These are phyloP conservation scores for Rotaria socialis DNA, from an alignment of 2,888 invertebrate species.

Conservation along the genomic window DNA sequence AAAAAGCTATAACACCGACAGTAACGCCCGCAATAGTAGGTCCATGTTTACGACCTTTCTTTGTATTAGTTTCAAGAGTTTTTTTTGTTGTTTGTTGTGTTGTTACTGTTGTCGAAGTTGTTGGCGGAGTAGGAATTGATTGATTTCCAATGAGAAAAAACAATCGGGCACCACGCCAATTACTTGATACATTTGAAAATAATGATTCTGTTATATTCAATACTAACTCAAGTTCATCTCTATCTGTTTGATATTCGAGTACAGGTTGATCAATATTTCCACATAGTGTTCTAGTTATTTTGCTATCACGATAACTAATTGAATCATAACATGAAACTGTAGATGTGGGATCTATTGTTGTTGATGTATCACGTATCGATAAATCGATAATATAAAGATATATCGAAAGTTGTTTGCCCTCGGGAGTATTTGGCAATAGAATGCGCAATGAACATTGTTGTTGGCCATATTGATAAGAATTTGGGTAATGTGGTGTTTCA, in stretches of 20 bases:
- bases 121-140: not conserved
- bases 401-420: not conserved
- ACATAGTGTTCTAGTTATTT: not conserved
- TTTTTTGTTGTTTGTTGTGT: not conserved
- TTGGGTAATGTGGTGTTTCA: not conserved
- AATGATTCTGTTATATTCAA: not conserved
- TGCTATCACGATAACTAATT: not conserved
- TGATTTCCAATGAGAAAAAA: not conserved
- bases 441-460: not conserved
- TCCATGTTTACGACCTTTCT: not conserved
- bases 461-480: not conserved
- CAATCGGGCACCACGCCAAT: not conserved
- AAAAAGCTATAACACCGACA: not conserved
- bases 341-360: too few species aligned
- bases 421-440: not conserved
- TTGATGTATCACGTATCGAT: not conserved
- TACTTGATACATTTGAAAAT: not conserved
- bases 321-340: constrained; percentile 5
- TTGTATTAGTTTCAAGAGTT: not conserved
- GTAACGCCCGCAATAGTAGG: not conserved
- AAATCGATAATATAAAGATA: not conserved
- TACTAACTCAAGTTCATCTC: not conserved
- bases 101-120: not conserved
- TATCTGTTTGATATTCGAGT: not conserved
- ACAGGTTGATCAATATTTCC: not conserved